phyloP scores from a whole-genome alignment of 1,140 invertebrate species.

The Drosophila kepulauana region DNA sequence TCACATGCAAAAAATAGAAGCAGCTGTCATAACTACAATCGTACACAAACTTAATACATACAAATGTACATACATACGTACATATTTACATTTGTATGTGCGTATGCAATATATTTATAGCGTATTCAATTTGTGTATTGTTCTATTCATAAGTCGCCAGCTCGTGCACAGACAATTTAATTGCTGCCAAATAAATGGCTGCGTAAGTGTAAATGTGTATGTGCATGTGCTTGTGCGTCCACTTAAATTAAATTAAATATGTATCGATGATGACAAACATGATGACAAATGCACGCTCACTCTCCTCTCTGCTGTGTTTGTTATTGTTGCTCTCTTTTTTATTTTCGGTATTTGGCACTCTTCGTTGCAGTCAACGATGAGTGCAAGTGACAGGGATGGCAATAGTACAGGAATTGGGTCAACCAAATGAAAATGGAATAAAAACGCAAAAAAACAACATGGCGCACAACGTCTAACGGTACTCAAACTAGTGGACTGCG shows the following conservation, averaged over 20 bases:
- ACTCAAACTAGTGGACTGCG: slow-evolving; percentile 27
- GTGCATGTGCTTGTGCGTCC: slow-evolving; percentile 13
- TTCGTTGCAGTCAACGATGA: slow-evolving; percentile 53
- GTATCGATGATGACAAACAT: slow-evolving; percentile 37
- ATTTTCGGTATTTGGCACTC: slow-evolving; percentile 38
- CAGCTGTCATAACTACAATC: slow-evolving; percentile 26
- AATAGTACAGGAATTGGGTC: slow-evolving; percentile 55
- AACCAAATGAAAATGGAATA: slow-evolving; percentile 51
- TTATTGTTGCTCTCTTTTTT: slow-evolving; percentile 2
- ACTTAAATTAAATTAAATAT: slow-evolving; percentile 48
- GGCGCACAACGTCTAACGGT: slow-evolving; percentile 37
- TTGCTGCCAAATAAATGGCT: slow-evolving; percentile 16
- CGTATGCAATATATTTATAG: slow-evolving; percentile 19
- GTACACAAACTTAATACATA: not conserved
- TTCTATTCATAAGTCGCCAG: slow-evolving; percentile 35
- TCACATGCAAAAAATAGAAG: slow-evolving; percentile 47
- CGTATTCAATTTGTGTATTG: slow-evolving; percentile 13
- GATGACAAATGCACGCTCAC: slow-evolving; percentile 39
- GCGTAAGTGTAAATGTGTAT: not conserved
- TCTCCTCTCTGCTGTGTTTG: not conserved
- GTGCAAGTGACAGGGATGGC: slow-evolving; percentile 46
- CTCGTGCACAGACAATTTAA: slow-evolving; percentile 30
- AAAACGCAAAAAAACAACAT: slow-evolving; percentile 21
- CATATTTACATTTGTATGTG: slow-evolving; percentile 2
- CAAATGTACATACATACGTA: not conserved